These are phyloP conservation scores for Trissolcus brochymenae DNA, from an alignment of 2,888 invertebrate species.

Conservation along the genomic window DNA sequence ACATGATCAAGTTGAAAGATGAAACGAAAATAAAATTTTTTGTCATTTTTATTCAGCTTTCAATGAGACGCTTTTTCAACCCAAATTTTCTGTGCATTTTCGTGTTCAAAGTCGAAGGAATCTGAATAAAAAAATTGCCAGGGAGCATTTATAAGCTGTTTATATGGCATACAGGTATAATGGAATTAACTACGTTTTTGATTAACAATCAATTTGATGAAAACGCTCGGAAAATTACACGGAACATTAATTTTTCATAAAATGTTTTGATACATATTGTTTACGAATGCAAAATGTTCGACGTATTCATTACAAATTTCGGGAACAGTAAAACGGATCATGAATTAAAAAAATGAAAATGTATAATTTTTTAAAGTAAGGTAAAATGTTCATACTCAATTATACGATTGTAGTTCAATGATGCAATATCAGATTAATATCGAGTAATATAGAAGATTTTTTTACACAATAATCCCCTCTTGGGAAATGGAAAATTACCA, in stretches of 20 bases:
- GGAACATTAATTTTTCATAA: too few species aligned
- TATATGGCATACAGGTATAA: slow-evolving; percentile 5
- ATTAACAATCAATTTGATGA: slow-evolving; percentile 1
- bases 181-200: background rate
- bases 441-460: slow-evolving; percentile 18
- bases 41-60: background rate
- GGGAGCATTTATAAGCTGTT: background rate
- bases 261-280: too few species aligned
- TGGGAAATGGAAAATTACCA: slow-evolving; percentile 17
- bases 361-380: too few species aligned
- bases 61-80: slow-evolving; percentile 12
- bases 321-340: background rate
- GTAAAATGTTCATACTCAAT: too few species aligned
- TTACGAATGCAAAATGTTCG: background rate
- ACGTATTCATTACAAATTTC: background rate
- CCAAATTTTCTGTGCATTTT: slow-evolving; percentile 17
- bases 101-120: slow-evolving; percentile 18
- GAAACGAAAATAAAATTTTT: slow-evolving; percentile 12
- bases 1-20: slow-evolving; percentile 9
- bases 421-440: slow-evolving; percentile 10
- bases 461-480: background rate
- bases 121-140: slow-evolving; percentile 24
- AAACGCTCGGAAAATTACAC: background rate
- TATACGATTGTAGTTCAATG: slow-evolving; percentile 21
- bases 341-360: too few species aligned